Evolutionary conservation across 2,888 invertebrate genomes (phyloP).

Genomic region (Leptopterna dolabrata): DNA sequence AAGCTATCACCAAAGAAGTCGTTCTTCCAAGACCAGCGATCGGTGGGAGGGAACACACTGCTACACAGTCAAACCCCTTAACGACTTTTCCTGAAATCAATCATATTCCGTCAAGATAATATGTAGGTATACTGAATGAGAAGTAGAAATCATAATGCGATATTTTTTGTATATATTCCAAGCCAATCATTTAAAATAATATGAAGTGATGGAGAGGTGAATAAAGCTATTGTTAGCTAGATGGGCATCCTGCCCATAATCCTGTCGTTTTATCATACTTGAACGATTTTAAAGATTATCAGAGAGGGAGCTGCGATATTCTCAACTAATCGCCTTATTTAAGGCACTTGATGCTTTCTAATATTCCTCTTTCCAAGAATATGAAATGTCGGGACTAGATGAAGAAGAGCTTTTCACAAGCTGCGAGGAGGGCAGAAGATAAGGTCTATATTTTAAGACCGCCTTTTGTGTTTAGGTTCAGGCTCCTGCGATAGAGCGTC

Average conservation of each 20-base stretch:
- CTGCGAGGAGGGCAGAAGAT: not conserved
- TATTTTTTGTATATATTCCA: too few relatives aligned
- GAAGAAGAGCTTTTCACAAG: not conserved
- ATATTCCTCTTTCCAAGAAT: not conserved
- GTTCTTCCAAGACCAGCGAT: conserved; percentile 93
- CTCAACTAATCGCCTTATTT: conserved; percentile 33
- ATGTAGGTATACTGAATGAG: not conserved
- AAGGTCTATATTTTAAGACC: not conserved
- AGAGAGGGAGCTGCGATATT: not conserved
- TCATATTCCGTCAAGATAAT: not conserved
- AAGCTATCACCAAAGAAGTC: conserved; percentile 90
- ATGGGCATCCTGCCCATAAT: too few relatives aligned
- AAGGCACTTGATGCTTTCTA: conserved; percentile 35
- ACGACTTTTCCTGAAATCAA: conserved; percentile 31
- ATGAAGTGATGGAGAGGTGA: too few relatives aligned
- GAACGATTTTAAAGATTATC: not conserved
- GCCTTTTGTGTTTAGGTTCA: not conserved
- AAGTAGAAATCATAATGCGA: too few relatives aligned
- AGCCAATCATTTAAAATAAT: too few relatives aligned
- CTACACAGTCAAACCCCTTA: conserved; percentile 84
- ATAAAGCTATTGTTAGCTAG: too few relatives aligned
- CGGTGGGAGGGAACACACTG: conserved; percentile 85
- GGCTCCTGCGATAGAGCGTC: too few relatives aligned
- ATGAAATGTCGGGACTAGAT: not conserved
- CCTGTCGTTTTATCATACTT: not conserved